A percentile compares a stretch with the other conserved stretches of the same genome.
Evolutionary conservation across 2,797 vertebrate species (phyloP).

Genomic region (Bucorvus abyssinicus): DNA sequence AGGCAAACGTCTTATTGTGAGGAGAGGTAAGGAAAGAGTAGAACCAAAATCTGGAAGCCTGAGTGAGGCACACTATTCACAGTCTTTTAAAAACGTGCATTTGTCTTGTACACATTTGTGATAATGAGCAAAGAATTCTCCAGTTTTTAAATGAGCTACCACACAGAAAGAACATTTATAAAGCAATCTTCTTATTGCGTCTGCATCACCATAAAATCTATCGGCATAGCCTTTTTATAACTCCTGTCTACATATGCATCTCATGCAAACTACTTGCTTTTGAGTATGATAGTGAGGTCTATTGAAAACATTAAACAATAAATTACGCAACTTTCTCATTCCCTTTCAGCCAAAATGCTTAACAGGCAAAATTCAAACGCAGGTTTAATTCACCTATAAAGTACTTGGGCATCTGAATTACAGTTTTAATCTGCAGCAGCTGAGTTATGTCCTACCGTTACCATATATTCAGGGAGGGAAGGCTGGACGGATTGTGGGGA

Average conservation of each 20-base stretch:
- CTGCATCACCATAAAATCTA: not conserved
- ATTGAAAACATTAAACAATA: slow-evolving; percentile 30
- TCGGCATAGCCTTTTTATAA: not conserved
- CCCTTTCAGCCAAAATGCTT: slow-evolving; percentile 25
- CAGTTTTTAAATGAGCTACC: not conserved
- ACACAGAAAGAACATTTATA: not conserved
- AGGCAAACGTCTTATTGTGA: not conserved
- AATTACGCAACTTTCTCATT: slow-evolving; percentile 20
- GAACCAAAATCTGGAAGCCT: not conserved
- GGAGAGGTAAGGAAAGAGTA: not conserved
- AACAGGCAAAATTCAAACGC: slow-evolving; percentile 29
- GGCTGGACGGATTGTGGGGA: not conserved
- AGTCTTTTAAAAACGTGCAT: not conserved
- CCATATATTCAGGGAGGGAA: slow-evolving; percentile 7
- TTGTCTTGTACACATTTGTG: not conserved
- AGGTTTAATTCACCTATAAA: slow-evolving; percentile 43
- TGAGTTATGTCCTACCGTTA: slow-evolving; percentile 33
- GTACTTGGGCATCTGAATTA: slow-evolving; percentile 39
- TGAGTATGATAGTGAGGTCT: not conserved
- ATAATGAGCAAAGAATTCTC: not conserved
- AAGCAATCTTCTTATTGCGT: slow-evolving; percentile 18
- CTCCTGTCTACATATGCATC: not conserved
- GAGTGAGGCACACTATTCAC: not conserved
- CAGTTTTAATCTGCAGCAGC: slow-evolving; percentile 42
- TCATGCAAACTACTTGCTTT: slow-evolving; percentile 25